Conservation (phyloP, 2,888 invertebrate genomes). For the Drosophila kuntzei region DNA sequence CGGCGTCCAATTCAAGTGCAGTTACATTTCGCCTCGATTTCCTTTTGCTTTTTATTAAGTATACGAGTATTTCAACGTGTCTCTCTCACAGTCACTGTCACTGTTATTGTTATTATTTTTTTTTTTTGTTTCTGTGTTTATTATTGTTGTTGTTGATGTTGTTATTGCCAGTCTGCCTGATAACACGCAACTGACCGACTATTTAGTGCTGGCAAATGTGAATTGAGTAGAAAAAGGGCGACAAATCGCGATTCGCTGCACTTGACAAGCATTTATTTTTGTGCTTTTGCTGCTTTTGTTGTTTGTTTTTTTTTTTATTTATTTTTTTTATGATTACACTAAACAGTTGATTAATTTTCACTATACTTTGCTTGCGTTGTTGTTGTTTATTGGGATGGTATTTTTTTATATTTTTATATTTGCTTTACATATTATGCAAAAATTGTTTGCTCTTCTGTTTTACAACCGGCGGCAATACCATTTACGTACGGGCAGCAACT, state of each 20-base stretch:
- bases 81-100: conserved; percentile 7
- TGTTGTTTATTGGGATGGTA: conserved; percentile 6
- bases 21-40: conserved; percentile 45
- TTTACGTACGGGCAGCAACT: conserved; percentile 56
- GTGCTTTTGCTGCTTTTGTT: conserved; percentile 22
- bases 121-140: conserved; percentile 26
- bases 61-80: conserved; percentile 3
- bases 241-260: conserved; percentile 63
- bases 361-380: conserved; percentile 5
- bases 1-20: conserved; percentile 59
- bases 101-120: conserved; percentile 24
- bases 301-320: conserved; percentile 27
- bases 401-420: conserved; percentile 41
- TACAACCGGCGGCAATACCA: conserved; percentile 79
- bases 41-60: conserved; percentile 22
- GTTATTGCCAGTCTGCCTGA: conserved; percentile 48
- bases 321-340: conserved; percentile 34
- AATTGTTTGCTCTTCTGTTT: conserved; percentile 56
- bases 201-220: conserved; percentile 37
- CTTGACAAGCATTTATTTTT: conserved; percentile 51
- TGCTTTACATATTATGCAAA: conserved; percentile 77
- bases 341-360: conserved; percentile 47
- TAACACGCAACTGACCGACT: conserved; percentile 56
- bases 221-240: conserved; percentile 39
- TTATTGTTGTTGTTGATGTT: conserved; percentile 37